Evolutionary conservation across 2,113 vertebrate genomes (phyloP), one percentile per base, ranked within the genome.

Genomic region (Muntiacus reevesi): DNA sequence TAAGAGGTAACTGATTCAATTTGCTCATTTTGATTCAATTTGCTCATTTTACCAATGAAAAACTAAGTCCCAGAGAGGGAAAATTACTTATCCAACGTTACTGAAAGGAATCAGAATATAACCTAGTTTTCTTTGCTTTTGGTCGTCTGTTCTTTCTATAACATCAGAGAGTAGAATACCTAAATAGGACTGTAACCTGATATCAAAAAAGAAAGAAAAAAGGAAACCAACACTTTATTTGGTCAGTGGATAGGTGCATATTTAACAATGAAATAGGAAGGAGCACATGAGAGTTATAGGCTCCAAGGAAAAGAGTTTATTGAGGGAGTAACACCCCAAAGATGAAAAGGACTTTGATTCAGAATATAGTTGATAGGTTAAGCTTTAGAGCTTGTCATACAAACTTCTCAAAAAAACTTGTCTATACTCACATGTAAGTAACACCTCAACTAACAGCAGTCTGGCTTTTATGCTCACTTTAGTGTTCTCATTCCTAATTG

Each of bases 1-100:
- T 84, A 45, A 84, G 55, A 62, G 30, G 76, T 47, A 93, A 40
- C 54, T 62, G 30, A 62, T 88, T 81, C 45, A 33, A 0, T 60
- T 92, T 91, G 12, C 55, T 64, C 17, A 89, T 84, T 89, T 96
- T 93, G 25, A 55, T 86, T 71, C 33, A 40, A 0, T 87, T 93
- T 89, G 16, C 43, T 74, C 23, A 91, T 87, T 91, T 96, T 94
- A 78, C 57, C 40, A 90, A 43, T 85, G 67, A 85, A 78, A 96
- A 85, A 30, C 78, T 92, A 85, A 89, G 95, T 36, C 16, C 17
- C 12, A 57, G 30, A 83, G 67, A 94, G 57, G 47, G 27, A 85
- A 94, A 85, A 5, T n/a, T 30, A 86, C 16, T 87, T 86, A 74
- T 16, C 60, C 60, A 60, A 83, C 3, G 6, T 71, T 60, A 82